Percentiles rank a stretch among this genome's conserved stretches.
Conservation (phyloP, 1,140 invertebrate genomes). For the Drosophila erecta region DNA sequence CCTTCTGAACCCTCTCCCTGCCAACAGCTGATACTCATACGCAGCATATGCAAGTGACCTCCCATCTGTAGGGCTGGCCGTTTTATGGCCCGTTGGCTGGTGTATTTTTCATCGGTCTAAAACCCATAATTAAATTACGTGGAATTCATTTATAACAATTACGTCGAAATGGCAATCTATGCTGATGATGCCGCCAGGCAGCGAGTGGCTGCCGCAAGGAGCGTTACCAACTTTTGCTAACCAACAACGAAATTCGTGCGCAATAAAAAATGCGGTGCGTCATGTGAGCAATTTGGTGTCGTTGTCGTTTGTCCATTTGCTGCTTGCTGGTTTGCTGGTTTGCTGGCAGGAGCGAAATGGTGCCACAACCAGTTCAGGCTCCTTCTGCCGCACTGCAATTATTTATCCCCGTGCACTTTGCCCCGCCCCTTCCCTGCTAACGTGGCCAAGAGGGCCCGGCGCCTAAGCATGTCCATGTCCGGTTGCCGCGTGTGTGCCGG, state of each 20-base stretch:
- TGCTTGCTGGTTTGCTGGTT: background rate
- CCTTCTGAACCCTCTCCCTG: conserved; percentile 16
- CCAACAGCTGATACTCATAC: conserved; percentile 28
- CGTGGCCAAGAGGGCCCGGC: conserved; percentile 56
- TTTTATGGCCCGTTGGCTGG: conserved; percentile 65
- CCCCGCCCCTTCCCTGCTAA: conserved; percentile 25
- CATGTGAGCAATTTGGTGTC: conserved; percentile 82
- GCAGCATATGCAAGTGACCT: conserved; percentile 44
- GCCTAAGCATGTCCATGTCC: conserved; percentile 82
- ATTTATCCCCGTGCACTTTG: conserved; percentile 69
- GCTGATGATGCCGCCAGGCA: conserved; percentile 76
- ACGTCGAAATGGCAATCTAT: conserved; percentile 80
- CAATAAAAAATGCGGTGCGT: conserved; percentile 75
- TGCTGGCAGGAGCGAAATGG: conserved; percentile 46
- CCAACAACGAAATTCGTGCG: conserved; percentile 63
- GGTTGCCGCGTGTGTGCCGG: conserved; percentile 33
- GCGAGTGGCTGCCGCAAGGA: conserved; percentile 40
- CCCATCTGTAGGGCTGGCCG: conserved; percentile 14
- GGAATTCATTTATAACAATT: conserved; percentile 82
- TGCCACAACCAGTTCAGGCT: conserved; percentile 82
- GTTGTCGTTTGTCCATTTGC: conserved; percentile 54
- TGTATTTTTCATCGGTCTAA: conserved; percentile 79
- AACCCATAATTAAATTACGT: conserved; percentile 82
- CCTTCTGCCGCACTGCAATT: conserved; percentile 74
- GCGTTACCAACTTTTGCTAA: conserved; percentile 49